Evolutionary conservation across 2,888 invertebrate species (phyloP).

Genomic region (Limnephilus marmoratus): DNA sequence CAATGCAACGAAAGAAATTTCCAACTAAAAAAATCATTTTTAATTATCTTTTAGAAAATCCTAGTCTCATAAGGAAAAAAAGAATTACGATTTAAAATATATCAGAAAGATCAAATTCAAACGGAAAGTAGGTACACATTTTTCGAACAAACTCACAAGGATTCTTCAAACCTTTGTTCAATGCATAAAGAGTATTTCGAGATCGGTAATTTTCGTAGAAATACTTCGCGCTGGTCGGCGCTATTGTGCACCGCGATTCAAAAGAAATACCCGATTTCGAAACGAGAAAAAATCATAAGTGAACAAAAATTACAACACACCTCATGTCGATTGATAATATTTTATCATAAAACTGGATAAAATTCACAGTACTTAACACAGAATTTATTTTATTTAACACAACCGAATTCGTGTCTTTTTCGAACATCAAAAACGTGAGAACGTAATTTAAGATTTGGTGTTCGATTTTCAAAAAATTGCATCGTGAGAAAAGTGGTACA

Average conservation of each 20-base stretch:
- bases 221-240: not conserved
- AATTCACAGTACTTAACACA: not conserved
- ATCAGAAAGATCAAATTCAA: not conserved
- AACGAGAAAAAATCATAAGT: not conserved
- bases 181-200: not conserved
- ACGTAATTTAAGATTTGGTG: not conserved
- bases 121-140: not conserved
- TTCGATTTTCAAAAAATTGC: conserved; percentile 20
- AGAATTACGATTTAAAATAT: not conserved
- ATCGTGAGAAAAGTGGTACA: conserved; percentile 13
- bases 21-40: not conserved
- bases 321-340: not conserved
- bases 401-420: not conserved
- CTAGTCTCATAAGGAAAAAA: not conserved
- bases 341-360: not conserved
- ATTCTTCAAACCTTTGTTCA: conserved; percentile 7
- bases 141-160: not conserved
- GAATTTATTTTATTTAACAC: not conserved
- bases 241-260: conserved; percentile 12
- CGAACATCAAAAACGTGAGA: too few relatives aligned
- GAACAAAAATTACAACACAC: conserved; percentile 23
- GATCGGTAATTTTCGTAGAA: conserved; percentile 12
- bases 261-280: not conserved
- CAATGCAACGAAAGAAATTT: not conserved
- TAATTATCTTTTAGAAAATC: not conserved